A percentile compares a stretch with the other conserved stretches of the same genome.
Evolutionary conservation across 2,888 invertebrate species (phyloP).

Genomic region (Ormyrus nitidulus): DNA sequence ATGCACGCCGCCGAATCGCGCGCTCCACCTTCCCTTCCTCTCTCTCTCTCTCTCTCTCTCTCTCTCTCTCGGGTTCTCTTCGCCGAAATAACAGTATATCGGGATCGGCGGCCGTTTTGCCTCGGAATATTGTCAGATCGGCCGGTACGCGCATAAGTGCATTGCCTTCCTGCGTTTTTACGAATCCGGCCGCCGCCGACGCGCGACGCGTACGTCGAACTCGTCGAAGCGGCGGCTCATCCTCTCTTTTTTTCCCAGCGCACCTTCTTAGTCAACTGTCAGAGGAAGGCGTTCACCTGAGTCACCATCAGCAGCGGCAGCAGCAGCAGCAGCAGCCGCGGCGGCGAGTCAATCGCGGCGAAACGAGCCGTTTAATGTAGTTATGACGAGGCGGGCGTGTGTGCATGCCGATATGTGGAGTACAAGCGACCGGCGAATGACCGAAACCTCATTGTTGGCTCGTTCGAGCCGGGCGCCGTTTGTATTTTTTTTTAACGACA

Average conservation of each 20-base stretch:
- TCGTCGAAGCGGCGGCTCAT: constrained; percentile 12
- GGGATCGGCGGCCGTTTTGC: constrained; percentile 1
- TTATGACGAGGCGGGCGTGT: background rate
- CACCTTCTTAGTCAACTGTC: constrained; percentile 18
- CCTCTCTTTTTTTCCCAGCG: constrained; percentile 45
- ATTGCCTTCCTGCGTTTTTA: constrained; percentile 59
- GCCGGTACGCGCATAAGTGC: constrained; percentile 9
- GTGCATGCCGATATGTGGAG: constrained; percentile 1
- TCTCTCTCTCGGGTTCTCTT: background rate
- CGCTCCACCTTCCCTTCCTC: constrained; percentile 27
- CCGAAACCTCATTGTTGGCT: constrained; percentile 47
- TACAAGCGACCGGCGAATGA: constrained; percentile 19
- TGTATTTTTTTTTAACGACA: constrained; percentile 18
- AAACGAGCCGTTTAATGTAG: constrained; percentile 9
- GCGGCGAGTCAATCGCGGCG: background rate
- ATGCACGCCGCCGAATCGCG: constrained; percentile 51
- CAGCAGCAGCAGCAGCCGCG: background rate
- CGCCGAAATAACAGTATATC: constrained; percentile 3
- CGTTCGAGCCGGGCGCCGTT: constrained; percentile 1
- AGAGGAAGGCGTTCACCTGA: constrained; percentile 45
- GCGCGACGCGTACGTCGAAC: constrained; percentile 44
- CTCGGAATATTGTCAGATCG: constrained; percentile 45
- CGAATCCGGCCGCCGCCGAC: constrained; percentile 37
- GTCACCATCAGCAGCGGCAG: background rate
- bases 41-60: constrained; percentile 46